A percentile compares a stretch with the other conserved stretches of the same genome.
Evolutionary conservation across 2,888 invertebrate species (phyloP).

Genomic region (Coleophora deauratella): DNA sequence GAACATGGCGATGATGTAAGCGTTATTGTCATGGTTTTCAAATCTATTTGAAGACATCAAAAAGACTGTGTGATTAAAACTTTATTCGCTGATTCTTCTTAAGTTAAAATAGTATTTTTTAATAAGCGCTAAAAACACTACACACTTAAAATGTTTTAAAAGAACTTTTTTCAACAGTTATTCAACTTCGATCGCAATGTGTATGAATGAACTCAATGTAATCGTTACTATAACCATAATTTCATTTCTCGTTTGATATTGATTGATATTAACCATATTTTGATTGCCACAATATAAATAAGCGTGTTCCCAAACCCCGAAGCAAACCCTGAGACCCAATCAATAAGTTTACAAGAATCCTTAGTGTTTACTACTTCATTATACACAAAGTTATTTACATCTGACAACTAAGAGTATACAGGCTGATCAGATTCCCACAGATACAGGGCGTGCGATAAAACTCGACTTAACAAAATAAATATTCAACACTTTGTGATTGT

Average conservation of each 20-base stretch:
- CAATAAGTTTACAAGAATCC: neutral
- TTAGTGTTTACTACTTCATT: slow-evolving; percentile 23
- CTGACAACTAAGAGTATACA: slow-evolving; percentile 17
- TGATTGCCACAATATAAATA: no score
- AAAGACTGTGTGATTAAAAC: no score
- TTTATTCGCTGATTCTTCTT: no score
- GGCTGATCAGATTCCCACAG: slow-evolving; percentile 53
- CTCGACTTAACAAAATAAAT: slow-evolving; percentile 67
- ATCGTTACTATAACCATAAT: no score
- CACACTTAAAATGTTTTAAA: no score
- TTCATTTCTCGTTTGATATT: no score
- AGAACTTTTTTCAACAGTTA: no score
- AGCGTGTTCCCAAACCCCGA: neutral
- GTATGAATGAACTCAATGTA: no score
- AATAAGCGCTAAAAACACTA: no score
- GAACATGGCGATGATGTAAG: slow-evolving; percentile 24
- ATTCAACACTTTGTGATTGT: slow-evolving; percentile 61
- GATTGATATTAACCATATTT: no score
- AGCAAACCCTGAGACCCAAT: neutral
- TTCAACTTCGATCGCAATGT: no score
- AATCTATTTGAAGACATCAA: neutral
- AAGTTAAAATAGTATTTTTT: no score
- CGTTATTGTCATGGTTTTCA: slow-evolving; percentile 1
- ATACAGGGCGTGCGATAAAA: slow-evolving; percentile 51
- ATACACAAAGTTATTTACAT: slow-evolving; percentile 37